Conservation (phyloP, 2,113 vertebrate genomes). For the Peromyscus polionotus region DNA sequence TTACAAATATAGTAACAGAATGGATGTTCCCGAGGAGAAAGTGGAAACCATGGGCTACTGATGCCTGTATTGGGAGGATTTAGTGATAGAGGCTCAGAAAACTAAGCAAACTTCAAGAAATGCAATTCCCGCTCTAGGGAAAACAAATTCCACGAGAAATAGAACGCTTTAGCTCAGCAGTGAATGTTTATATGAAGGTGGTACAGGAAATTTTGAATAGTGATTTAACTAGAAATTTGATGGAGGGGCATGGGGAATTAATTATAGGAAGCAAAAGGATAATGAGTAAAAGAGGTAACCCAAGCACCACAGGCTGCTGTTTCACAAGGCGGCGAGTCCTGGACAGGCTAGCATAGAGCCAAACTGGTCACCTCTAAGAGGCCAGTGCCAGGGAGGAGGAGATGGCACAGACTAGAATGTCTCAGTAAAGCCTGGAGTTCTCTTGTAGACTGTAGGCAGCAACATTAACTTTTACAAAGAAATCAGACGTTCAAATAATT, state of each 20-base stretch:
- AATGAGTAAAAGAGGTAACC: neutral
- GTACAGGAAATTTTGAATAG: neutral
- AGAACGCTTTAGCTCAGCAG: neutral
- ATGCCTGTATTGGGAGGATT: neutral
- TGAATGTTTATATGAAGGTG: neutral
- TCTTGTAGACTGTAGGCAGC: neutral
- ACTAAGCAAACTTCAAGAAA: neutral
- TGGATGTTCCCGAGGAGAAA: neutral
- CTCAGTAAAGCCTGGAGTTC: neutral
- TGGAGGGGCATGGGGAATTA: neutral
- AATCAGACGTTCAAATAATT: constrained; percentile 33
- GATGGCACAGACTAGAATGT: neutral
- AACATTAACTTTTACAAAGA: neutral
- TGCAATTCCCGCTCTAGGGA: neutral
- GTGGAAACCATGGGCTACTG: neutral
- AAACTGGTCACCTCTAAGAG: neutral
- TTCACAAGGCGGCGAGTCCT: neutral
- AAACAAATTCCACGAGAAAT: neutral
- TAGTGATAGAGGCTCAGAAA: neutral
- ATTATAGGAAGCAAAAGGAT: neutral
- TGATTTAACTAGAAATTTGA: constrained; percentile 16
- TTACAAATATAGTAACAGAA: neutral
- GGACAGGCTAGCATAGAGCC: neutral
- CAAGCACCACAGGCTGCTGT: neutral
- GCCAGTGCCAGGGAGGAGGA: neutral